Percentiles rank a stretch among this genome's conserved stretches.
phyloP scores from a whole-genome alignment of 2,797 vertebrate genomes.

The Myripristis murdjan region DNA sequence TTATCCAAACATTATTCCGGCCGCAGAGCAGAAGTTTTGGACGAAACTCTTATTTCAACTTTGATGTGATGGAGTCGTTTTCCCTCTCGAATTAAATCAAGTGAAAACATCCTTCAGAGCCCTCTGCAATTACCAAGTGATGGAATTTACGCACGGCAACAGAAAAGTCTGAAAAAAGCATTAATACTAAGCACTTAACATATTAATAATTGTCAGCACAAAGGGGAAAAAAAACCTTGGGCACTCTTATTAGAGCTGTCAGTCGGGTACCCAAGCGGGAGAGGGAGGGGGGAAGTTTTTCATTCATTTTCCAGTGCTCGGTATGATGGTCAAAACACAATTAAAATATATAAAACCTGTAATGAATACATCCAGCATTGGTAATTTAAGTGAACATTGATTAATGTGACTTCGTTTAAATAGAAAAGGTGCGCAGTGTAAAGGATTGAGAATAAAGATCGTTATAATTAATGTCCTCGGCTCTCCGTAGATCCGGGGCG shows the following conservation, averaged over 20 bases:
- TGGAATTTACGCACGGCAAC: constrained; percentile 59
- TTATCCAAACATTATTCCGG: constrained; percentile 41
- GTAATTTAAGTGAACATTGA: constrained; percentile 75
- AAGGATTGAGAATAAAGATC: constrained; percentile 62
- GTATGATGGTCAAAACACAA: constrained; percentile 77
- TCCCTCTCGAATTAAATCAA: constrained; percentile 45
- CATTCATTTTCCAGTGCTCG: constrained; percentile 70
- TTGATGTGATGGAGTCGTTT: constrained; percentile 18
- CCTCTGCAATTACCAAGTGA: constrained; percentile 57
- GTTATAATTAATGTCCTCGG: constrained; percentile 77
- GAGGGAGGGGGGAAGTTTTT: constrained; percentile 48
- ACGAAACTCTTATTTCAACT: constrained; percentile 9
- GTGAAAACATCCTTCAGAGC: constrained; percentile 54
- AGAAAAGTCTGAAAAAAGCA: constrained; percentile 49
- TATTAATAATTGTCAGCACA: constrained; percentile 78
- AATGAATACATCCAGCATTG: constrained; percentile 73
- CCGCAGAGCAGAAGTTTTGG: constrained; percentile 25
- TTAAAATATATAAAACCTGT: constrained; percentile 77
- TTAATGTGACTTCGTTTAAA: constrained; percentile 78
- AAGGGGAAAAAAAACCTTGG: constrained; percentile 33
- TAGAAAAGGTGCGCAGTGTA: constrained; percentile 59
- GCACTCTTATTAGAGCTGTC: constrained; percentile 65
- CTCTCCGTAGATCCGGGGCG: constrained; percentile 64
- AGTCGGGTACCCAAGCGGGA: constrained; percentile 61
- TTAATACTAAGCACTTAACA: constrained; percentile 73